These are phyloP conservation scores for Eutrigla gurnardus DNA, from an alignment of 2,797 vertebrate species.

Conservation along the genomic window DNA sequence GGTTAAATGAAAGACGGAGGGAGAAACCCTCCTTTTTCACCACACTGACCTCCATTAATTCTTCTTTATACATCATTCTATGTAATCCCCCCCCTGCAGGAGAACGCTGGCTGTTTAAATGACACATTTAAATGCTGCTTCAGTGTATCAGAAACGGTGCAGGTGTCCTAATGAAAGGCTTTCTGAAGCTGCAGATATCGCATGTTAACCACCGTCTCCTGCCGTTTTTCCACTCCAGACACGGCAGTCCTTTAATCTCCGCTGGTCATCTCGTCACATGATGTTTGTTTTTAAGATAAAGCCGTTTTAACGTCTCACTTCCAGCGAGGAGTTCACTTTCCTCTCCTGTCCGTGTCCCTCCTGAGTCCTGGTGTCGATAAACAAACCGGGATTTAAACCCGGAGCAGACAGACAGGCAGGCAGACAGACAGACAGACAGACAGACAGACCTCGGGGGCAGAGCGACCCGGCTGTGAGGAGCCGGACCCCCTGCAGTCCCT, in stretches of 20 bases:
- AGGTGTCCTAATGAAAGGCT: not conserved
- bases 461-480: constrained; percentile 10
- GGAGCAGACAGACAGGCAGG: constrained; percentile 1
- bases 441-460: constrained; percentile 7
- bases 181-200: not conserved
- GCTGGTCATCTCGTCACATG: constrained; percentile 36
- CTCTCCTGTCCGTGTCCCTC: not conserved
- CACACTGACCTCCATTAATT: constrained; percentile 26
- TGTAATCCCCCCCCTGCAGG: not conserved
- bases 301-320: constrained; percentile 22
- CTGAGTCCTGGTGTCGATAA: not conserved
- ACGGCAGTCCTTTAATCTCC: constrained; percentile 43
- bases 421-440: constrained; percentile 17
- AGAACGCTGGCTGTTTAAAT: not conserved
- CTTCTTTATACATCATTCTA: constrained; percentile 10
- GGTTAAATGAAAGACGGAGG: constrained; percentile 13
- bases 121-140: not conserved
- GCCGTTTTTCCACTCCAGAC: not conserved
- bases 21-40: not conserved
- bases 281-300: constrained; percentile 42
- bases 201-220: not conserved
- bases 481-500: constrained; percentile 19
- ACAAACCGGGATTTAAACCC: constrained; percentile 25
- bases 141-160: not conserved
- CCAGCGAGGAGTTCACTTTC: not conserved